Evolutionary conservation across 1,140 invertebrate species (phyloP), one percentile per base, ranked within the genome.

Genomic region (Brachionus rotundiformis): DNA sequence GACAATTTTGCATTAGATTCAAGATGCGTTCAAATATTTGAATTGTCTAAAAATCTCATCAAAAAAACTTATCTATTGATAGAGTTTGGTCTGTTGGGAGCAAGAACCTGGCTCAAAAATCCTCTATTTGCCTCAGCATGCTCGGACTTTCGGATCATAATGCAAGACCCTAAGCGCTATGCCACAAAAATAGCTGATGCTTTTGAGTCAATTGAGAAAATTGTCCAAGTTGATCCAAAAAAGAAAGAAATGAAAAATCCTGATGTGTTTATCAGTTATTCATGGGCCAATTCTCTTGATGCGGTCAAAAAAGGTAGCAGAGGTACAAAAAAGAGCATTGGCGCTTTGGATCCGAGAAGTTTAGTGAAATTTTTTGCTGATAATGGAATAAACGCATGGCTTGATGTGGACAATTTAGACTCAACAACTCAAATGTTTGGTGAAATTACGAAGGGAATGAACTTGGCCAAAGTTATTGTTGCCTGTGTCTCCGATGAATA

Each of bases 241-340:
- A 63, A 19, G 84, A 84, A 10, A 7, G 10, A 19, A 19, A 16
- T 19, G n/a, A 77, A 36, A 54, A 2, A 29, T 19, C 23, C 65
- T 0, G 84, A 83, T 61, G 83, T 84, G 13, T 87, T 87, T 82
- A 83, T 87, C n/a, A 86, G 85, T 82, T 87, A 87, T 77, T 85
- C 84, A 61, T 87, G 86, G 85, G 47, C 76, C 1, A 87, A 87
- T 82, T 87, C 86, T 2, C 76, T 82, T 13, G 80, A 84, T 63
- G 87, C 87, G 7, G 82, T 85, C 4, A 81, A 81, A 16, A 84
- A 84, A 54, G 85, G 85, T 0, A 84, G 84, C 13, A 77, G 82
- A 33, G 41, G 39, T 7, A 49, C 75, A 31, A 59, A 77, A 29
- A 77, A 25, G n/a, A 49, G 75, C 29, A 16, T 77, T 3, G 75